Percentiles rank a stretch among this genome's conserved stretches.
Conservation (phyloP, 2,888 invertebrate species). For the Diaprepes abbreviatus region DNA sequence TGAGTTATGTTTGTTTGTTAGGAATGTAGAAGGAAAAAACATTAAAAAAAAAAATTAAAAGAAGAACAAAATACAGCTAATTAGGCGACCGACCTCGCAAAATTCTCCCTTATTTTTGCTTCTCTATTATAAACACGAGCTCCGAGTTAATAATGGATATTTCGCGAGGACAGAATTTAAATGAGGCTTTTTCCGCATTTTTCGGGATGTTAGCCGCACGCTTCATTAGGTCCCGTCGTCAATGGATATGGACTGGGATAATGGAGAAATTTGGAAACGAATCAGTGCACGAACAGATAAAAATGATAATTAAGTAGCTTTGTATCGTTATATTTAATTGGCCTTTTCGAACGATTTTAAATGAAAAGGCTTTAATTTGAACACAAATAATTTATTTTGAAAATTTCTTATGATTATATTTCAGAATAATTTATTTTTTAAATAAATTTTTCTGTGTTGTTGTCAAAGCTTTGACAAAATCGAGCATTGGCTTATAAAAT, state of each 20-base stretch:
- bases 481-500: too few relatives aligned
- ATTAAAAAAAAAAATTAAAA: too few relatives aligned
- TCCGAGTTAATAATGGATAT: slow-evolving; percentile 15
- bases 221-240: slow-evolving; percentile 23
- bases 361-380: too few relatives aligned
- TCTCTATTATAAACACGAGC: slow-evolving; percentile 3
- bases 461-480: too few relatives aligned
- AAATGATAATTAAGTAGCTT: neutral
- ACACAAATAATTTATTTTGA: too few relatives aligned
- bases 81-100: neutral
- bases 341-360: too few relatives aligned
- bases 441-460: too few relatives aligned
- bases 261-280: slow-evolving; percentile 22
- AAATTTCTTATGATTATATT: too few relatives aligned
- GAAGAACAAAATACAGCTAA: neutral
- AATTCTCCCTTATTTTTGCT: slow-evolving; percentile 1
- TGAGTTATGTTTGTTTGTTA: too few relatives aligned
- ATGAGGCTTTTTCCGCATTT: slow-evolving; percentile 25
- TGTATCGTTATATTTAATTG: too few relatives aligned
- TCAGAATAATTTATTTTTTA: too few relatives aligned
- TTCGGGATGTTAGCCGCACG: slow-evolving; percentile 11
- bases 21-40: too few relatives aligned
- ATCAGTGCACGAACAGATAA: slow-evolving; percentile 9
- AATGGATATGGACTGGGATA: slow-evolving; percentile 21
- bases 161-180: slow-evolving; percentile 21